phyloP scores from a whole-genome alignment of 2,888 invertebrate species.

The Pollenia amentaria region DNA sequence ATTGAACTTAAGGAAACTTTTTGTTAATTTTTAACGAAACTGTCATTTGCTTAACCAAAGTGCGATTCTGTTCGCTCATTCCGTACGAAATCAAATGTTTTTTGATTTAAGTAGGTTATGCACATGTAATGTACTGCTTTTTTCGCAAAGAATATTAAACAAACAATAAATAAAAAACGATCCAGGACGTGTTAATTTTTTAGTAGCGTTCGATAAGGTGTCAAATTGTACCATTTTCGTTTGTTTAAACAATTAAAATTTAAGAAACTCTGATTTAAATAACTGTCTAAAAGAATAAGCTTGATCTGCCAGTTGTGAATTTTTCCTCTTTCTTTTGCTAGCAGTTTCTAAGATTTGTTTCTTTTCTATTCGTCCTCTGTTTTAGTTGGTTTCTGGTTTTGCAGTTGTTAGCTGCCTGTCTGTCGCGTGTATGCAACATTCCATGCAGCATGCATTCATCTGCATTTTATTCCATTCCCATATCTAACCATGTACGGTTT shows the following conservation, averaged over 20 bases:
- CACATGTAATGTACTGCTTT: no score
- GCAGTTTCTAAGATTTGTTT: conserved; percentile 37
- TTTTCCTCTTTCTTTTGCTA: conserved; percentile 36
- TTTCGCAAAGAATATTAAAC: no score
- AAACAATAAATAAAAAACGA: no score
- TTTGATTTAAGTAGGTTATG: no score
- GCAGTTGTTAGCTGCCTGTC: conserved; percentile 30
- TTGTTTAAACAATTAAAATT: conserved; percentile 4
- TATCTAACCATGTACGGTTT: conserved; percentile 38
- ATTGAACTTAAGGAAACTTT: no score
- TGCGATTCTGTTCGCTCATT: no score
- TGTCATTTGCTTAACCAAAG: no score
- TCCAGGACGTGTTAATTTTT: no score
- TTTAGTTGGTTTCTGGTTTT: conserved; percentile 53
- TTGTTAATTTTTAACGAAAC: no score
- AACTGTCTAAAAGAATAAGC: conserved; percentile 23
- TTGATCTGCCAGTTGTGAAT: conserved; percentile 56
- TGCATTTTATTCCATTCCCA: conserved; percentile 71
- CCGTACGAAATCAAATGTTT: no score
- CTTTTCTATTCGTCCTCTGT: conserved; percentile 37
- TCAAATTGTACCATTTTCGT: neutral
- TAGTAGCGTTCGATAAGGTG: no score
- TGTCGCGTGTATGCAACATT: conserved; percentile 72
- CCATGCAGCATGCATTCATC: conserved; percentile 74
- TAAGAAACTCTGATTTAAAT: conserved; percentile 41